phyloP scores from a whole-genome alignment of 2,888 invertebrate genomes.

The Papilio gigon region DNA sequence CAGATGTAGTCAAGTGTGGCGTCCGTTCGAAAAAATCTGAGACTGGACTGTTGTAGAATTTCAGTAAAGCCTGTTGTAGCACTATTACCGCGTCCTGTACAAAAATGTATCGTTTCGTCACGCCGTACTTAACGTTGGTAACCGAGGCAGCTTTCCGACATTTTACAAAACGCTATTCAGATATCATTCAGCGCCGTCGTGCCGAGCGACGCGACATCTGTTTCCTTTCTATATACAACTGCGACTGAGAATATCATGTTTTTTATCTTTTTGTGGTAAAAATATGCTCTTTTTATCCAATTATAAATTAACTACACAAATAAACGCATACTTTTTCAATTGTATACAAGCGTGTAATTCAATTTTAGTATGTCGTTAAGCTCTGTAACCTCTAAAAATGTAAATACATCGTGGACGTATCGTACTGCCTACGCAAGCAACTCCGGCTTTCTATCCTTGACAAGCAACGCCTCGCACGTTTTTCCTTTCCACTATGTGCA shows the following conservation, averaged over 20 bases:
- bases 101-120: constrained; percentile 29
- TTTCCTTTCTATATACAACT: constrained; percentile 12
- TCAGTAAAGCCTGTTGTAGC: background rate
- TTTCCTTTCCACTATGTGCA: constrained; percentile 58
- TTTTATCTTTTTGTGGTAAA: background rate
- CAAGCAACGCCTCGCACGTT: constrained; percentile 57
- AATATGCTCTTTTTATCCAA: background rate
- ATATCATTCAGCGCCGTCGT: background rate
- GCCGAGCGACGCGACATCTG: constrained; percentile 4
- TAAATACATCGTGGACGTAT: no score
- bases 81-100: background rate
- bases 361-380: no score
- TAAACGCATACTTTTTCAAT: no score
- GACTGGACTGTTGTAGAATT: constrained; percentile 20
- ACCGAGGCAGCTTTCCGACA: constrained; percentile 6
- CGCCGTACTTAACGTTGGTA: constrained; percentile 9
- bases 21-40: constrained; percentile 17
- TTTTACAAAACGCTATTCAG: constrained; percentile 15
- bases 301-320: background rate
- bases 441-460: constrained; percentile 17
- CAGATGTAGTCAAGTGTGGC: constrained; percentile 58
- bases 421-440: background rate
- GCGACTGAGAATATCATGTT: background rate
- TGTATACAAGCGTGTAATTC: no score
- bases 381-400: no score